Evolutionary conservation across 2,113 vertebrate species (phyloP).

Genomic region (Natator depressus): DNA sequence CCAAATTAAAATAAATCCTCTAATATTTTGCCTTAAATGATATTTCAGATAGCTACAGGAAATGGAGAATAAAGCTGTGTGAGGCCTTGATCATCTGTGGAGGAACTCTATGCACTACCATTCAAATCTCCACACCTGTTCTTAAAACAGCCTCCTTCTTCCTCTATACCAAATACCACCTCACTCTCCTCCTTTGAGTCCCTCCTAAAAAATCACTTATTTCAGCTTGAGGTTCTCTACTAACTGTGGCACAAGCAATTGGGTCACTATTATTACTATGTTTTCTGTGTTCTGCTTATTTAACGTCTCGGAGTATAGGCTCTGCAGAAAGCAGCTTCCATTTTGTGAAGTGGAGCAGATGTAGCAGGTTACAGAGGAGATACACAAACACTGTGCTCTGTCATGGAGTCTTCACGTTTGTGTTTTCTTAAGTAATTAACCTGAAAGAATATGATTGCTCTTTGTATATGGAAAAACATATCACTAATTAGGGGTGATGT

Average conservation of each 20-base stretch:
- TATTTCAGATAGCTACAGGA: not conserved
- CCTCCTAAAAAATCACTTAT: not conserved
- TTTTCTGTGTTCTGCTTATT: not conserved
- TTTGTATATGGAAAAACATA: accelerated
- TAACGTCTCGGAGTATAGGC: not conserved
- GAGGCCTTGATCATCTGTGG: not conserved
- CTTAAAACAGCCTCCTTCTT: not conserved
- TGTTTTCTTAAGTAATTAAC: not conserved
- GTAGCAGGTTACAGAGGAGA: not conserved
- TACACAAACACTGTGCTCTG: not conserved
- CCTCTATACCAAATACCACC: not conserved
- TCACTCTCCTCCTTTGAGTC: not conserved
- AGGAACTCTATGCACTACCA: not conserved
- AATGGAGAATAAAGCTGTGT: not conserved
- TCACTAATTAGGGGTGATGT: not conserved
- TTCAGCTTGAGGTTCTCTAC: not conserved
- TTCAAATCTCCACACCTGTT: not conserved
- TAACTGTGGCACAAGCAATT: not conserved
- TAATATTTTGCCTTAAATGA: not conserved
- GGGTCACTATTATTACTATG: not conserved
- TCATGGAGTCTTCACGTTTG: not conserved
- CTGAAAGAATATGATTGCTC: accelerated
- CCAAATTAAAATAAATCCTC: not conserved
- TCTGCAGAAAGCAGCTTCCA: not conserved
- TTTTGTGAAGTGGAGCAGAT: not conserved